phyloP scores from a whole-genome alignment of 2,888 invertebrate genomes.

The Tyria jacobaeae region DNA sequence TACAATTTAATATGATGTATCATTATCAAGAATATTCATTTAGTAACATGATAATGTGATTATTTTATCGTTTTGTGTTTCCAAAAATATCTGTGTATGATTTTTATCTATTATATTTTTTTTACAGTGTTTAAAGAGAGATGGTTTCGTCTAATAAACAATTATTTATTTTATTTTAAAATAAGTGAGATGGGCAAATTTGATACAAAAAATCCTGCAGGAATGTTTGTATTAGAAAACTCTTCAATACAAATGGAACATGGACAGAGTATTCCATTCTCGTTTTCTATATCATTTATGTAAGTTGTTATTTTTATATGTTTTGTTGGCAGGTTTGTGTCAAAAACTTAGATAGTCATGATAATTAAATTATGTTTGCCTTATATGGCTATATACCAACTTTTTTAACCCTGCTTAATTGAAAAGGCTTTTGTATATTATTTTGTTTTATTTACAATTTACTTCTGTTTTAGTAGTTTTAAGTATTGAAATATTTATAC shows the following conservation, averaged over 20 bases:
- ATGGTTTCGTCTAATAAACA: constrained; percentile 91
- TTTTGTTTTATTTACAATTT: too few relatives aligned
- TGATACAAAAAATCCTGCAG: constrained; percentile 88
- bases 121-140: constrained; percentile 91
- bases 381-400: too few relatives aligned
- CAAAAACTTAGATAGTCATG: neutral
- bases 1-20: too few relatives aligned
- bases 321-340: too few relatives aligned
- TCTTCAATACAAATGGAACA: constrained; percentile 89
- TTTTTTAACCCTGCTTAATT: too few relatives aligned
- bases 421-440: too few relatives aligned
- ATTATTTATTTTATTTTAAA: constrained; percentile 92
- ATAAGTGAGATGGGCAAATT: constrained; percentile 89
- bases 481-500: too few relatives aligned
- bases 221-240: constrained; percentile 92
- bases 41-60: neutral
- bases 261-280: constrained; percentile 89
- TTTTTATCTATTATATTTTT: constrained; percentile 8
- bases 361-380: neutral
- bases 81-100: neutral
- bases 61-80: neutral
- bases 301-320: constrained; percentile 62
- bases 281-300: constrained; percentile 91
- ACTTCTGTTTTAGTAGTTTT: too few relatives aligned
- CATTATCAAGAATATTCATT: neutral